Evolutionary conservation across 2,888 invertebrate species (phyloP).

Genomic region (Eueremaeus valkanovi): DNA sequence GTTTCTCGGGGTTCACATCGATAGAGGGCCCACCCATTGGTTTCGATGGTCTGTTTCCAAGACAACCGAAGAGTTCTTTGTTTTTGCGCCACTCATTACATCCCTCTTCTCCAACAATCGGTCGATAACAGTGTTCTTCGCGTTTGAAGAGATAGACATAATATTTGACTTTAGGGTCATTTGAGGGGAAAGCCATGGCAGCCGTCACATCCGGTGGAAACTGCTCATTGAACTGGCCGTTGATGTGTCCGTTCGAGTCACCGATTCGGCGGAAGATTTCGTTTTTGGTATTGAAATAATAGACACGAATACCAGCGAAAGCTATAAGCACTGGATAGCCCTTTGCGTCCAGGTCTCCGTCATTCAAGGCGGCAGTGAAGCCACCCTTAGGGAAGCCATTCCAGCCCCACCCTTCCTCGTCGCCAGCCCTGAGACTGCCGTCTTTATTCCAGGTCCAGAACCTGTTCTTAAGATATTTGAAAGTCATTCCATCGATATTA

Average conservation of each 20-base stretch:
- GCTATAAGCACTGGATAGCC: neutral
- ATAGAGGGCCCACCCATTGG: too few relatives aligned
- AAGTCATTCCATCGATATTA: neutral
- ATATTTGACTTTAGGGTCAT: neutral
- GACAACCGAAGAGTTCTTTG: slow-evolving; percentile 9
- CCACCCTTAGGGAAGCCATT: neutral
- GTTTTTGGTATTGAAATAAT: neutral
- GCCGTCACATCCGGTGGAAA: neutral
- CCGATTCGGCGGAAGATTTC: neutral
- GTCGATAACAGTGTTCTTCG: neutral
- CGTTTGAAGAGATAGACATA: slow-evolving; percentile 4
- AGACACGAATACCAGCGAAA: neutral
- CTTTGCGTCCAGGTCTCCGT: neutral
- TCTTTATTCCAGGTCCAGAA: neutral
- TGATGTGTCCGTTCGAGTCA: neutral
- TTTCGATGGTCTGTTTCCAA: too few relatives aligned
- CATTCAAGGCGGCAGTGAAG: neutral
- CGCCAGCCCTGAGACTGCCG: too few relatives aligned
- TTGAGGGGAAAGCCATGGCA: neutral
- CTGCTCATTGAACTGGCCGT: neutral
- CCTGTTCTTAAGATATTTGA: neutral
- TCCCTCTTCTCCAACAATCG: neutral
- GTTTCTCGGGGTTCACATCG: too few relatives aligned
- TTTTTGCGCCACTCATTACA: neutral
- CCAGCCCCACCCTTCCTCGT: neutral